Conservation (phyloP, 2,113 vertebrate genomes). For the Lophius piscatorius region DNA sequence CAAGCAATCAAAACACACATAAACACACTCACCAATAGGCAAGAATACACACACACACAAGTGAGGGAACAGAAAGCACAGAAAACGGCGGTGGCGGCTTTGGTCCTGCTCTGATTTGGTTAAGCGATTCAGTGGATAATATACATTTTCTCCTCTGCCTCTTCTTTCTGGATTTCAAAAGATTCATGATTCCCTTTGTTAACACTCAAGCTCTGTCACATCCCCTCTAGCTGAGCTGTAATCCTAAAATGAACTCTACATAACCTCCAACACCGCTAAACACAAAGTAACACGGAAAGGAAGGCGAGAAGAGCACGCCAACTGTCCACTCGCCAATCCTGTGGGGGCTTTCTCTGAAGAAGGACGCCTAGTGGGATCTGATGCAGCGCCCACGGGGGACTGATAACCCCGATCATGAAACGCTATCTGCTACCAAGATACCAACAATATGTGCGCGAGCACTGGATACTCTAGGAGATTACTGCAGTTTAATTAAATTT, state of each 20-base stretch:
- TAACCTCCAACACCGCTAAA: conserved; percentile 64
- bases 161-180: conserved; percentile 48
- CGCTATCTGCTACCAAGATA: conserved; percentile 36
- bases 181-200: conserved; percentile 65
- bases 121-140: conserved; percentile 33
- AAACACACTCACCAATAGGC: conserved; percentile 7
- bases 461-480: conserved; percentile 13
- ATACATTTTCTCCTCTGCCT: conserved; percentile 11
- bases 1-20: conserved; percentile 18
- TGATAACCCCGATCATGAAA: conserved; percentile 49
- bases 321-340: conserved; percentile 54
- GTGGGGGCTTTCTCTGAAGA: conserved; percentile 29
- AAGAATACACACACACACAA: conserved; percentile 12
- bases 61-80: neutral
- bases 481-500: conserved; percentile 10
- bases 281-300: conserved; percentile 42
- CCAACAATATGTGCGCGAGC: conserved; percentile 34
- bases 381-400: conserved; percentile 31
- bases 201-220: conserved; percentile 38
- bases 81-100: conserved; percentile 11
- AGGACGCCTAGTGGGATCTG: conserved; percentile 44
- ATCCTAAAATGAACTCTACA: conserved; percentile 72
- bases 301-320: conserved; percentile 54
- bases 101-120: conserved; percentile 11
- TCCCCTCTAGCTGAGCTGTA: conserved; percentile 39